Evolutionary conservation across 2,888 invertebrate species (phyloP).

Genomic region (Apocheima hispidaria): DNA sequence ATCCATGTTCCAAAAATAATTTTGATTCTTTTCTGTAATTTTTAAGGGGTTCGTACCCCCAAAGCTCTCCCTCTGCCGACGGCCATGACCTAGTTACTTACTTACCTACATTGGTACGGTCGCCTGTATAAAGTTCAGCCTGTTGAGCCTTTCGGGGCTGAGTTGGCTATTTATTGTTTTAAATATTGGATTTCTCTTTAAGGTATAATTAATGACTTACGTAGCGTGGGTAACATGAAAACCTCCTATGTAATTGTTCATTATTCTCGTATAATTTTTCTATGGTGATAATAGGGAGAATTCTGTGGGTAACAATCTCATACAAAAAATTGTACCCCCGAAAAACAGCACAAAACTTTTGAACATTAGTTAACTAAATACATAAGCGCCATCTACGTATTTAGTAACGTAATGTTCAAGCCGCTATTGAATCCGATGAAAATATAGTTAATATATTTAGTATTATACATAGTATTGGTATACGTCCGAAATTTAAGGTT

Average conservation of each 20-base stretch:
- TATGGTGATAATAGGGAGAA: too few species aligned
- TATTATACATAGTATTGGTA: too few species aligned
- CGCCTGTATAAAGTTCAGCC: slow-evolving; percentile 6
- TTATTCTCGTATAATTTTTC: neutral
- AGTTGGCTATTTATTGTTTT: slow-evolving; percentile 6
- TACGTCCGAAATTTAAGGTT: too few species aligned
- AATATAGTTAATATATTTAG: too few species aligned
- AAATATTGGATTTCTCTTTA: neutral
- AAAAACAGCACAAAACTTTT: too few species aligned
- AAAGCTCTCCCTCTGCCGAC: neutral
- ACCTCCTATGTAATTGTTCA: neutral
- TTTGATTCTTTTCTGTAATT: neutral
- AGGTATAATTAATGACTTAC: neutral
- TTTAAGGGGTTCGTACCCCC: neutral
- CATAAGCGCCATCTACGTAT: too few species aligned
- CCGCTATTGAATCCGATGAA: too few species aligned
- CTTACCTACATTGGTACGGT: neutral
- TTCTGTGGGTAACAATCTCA: too few species aligned
- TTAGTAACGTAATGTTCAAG: too few species aligned
- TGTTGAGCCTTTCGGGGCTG: slow-evolving; percentile 20
- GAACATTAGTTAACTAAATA: too few species aligned
- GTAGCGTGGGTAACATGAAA: neutral
- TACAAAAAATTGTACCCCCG: too few species aligned
- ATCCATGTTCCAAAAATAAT: neutral
- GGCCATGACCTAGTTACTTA: slow-evolving; percentile 1